Evolutionary conservation across 2,888 invertebrate genomes (phyloP).

Genomic region (Antheraea assamensis): DNA sequence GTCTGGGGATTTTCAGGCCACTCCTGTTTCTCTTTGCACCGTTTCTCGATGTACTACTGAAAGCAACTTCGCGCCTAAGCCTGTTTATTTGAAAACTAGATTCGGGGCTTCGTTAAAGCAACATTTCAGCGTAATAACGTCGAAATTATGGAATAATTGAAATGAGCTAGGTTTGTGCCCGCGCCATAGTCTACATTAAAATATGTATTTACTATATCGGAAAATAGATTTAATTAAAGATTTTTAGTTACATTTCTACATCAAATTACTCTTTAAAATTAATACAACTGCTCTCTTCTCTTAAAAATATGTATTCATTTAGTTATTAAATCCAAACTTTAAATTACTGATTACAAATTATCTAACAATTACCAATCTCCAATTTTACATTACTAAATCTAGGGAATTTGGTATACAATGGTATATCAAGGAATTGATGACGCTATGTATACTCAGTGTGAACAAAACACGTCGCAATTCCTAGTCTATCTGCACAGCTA

Average conservation of each 20-base stretch:
- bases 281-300: no score
- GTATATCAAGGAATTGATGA: no score
- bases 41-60: conserved; percentile 20
- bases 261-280: no score
- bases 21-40: conserved; percentile 36
- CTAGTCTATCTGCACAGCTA: no score
- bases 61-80: conserved; percentile 14
- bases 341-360: no score
- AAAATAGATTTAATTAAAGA: background rate
- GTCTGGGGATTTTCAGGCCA: conserved; percentile 52
- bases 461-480: no score
- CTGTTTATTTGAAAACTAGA: conserved; percentile 21
- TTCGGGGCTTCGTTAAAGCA: background rate
- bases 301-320: no score
- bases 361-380: no score
- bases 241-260: background rate
- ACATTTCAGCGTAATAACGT: background rate
- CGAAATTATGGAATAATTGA: background rate
- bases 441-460: no score
- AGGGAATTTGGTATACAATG: no score
- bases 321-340: no score
- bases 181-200: background rate
- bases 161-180: background rate
- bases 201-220: background rate
- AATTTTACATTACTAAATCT: no score